Conservation (phyloP, 2,888 invertebrate genomes). For the Clivina fossor region DNA sequence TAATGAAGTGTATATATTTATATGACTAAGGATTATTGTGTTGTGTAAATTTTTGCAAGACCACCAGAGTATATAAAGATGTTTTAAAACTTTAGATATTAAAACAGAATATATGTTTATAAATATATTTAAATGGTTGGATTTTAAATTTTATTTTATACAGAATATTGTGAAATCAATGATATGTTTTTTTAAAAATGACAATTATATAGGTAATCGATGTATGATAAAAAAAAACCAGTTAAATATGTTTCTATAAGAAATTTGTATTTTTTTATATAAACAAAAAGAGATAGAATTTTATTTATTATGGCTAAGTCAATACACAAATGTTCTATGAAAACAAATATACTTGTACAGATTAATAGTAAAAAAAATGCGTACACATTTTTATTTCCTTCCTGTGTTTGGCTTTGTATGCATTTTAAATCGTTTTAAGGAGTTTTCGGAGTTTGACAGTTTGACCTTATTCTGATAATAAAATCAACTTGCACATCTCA, state of each 20-base stretch:
- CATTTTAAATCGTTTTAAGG: too few relatives aligned
- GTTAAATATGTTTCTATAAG: conserved; percentile 5
- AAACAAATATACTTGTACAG: conserved; percentile 24
- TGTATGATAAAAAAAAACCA: neutral
- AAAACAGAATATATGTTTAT: neutral
- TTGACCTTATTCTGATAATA: too few relatives aligned
- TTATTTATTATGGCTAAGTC: conserved; percentile 15
- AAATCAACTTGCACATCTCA: too few relatives aligned
- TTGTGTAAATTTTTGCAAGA: too few relatives aligned
- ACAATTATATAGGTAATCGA: neutral
- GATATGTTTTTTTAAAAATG: neutral
- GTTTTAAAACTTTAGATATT: too few relatives aligned
- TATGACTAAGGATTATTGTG: too few relatives aligned
- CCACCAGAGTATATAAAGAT: too few relatives aligned
- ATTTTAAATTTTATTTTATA: neutral
- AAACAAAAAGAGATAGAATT: conserved; percentile 1
- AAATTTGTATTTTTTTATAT: conserved; percentile 14
- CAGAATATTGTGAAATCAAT: neutral
- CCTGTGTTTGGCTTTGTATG: too few relatives aligned
- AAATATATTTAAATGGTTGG: neutral
- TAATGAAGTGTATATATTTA: too few relatives aligned
- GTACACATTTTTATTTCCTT: too few relatives aligned
- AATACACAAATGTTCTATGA: conserved; percentile 25
- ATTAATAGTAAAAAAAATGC: too few relatives aligned
- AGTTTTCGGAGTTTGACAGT: too few relatives aligned